Conservation (phyloP, 2,113 vertebrate species). For the Hyperopisus bebe region DNA sequence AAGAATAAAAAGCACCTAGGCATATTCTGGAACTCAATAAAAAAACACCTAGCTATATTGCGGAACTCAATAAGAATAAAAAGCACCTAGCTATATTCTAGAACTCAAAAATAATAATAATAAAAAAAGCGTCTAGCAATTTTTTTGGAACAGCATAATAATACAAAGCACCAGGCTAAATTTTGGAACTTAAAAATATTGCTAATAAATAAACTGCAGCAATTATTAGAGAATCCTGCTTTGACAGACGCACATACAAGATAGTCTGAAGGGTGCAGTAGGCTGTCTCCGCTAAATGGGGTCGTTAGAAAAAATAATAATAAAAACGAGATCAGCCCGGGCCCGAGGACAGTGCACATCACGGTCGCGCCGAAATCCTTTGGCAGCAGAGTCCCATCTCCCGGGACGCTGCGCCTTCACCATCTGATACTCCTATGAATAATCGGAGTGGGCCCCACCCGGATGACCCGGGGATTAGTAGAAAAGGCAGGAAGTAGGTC, state of each 20-base stretch:
- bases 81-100: not conserved
- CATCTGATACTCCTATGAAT: conserved; percentile 45
- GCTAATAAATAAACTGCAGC: not conserved
- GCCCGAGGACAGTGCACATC: conserved; percentile 25
- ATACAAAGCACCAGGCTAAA: not conserved
- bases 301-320: conserved; percentile 8
- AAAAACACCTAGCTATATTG: not conserved
- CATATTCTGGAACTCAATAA: not conserved
- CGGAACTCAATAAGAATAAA: not conserved
- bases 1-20: not conserved
- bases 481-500: conserved; percentile 46
- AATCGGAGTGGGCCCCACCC: conserved; percentile 29
- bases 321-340: conserved; percentile 33
- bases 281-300: conserved; percentile 29
- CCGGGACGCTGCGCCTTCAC: conserved; percentile 8
- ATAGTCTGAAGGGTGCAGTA: conserved; percentile 22
- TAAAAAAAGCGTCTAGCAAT: not conserved
- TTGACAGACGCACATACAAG: conserved; percentile 30
- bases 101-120: not conserved
- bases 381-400: not conserved
- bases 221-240: not conserved
- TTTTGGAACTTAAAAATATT: not conserved
- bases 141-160: not conserved
- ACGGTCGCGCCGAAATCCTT: conserved; percentile 31
- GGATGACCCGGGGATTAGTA: conserved; percentile 36